Conservation (phyloP, 2,888 invertebrate species). For the Erebia ligea region DNA sequence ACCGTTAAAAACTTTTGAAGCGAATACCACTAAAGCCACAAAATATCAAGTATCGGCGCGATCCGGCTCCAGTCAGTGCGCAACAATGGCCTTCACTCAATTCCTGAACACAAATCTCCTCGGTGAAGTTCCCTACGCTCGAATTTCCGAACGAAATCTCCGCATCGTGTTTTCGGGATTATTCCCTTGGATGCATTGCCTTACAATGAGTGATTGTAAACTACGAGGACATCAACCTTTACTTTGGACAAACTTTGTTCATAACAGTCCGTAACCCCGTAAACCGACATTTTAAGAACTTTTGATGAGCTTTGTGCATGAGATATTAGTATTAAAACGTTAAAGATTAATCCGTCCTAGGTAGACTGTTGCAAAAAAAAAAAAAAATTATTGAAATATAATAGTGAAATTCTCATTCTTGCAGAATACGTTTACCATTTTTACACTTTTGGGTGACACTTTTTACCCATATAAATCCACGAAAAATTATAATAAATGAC, state of each 20-base stretch:
- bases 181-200: constrained; percentile 49
- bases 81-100: constrained; percentile 71
- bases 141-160: constrained; percentile 61
- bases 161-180: constrained; percentile 65
- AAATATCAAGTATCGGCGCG: constrained; percentile 43
- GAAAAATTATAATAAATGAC: no score
- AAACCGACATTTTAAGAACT: no score
- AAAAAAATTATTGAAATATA: no score
- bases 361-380: no score
- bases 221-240: neutral
- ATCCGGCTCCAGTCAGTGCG: constrained; percentile 54
- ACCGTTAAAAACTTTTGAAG: constrained; percentile 17
- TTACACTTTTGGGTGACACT: no score
- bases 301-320: no score
- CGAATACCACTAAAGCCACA: constrained; percentile 27
- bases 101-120: constrained; percentile 70
- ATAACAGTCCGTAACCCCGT: no score
- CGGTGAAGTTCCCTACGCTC: constrained; percentile 60
- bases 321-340: no score
- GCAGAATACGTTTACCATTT: no score
- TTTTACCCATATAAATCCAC: no score
- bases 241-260: neutral
- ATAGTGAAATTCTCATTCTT: no score
- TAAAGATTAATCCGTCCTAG: no score
- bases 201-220: constrained; percentile 18